A percentile compares a stretch with the other conserved stretches of the same genome.
Evolutionary conservation across 2,888 invertebrate genomes (phyloP).

Genomic region (Laspeyria flexula): DNA sequence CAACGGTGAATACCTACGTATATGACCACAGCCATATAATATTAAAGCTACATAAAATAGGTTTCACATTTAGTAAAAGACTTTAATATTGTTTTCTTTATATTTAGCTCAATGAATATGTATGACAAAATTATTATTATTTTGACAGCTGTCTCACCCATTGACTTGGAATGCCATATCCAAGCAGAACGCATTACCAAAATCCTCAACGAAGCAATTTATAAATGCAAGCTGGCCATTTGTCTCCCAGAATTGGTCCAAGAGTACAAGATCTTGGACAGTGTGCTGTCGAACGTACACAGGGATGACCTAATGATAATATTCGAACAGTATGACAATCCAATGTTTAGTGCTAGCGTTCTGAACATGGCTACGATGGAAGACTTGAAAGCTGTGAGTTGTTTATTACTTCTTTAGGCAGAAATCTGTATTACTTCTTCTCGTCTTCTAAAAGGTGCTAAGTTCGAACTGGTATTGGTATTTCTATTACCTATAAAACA

Average conservation of each 20-base stretch:
- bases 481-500: too few species aligned
- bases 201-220: conserved; percentile 79
- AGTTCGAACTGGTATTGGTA: too few species aligned
- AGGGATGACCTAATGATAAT: conserved; percentile 76
- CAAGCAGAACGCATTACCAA: conserved; percentile 84
- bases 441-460: too few species aligned
- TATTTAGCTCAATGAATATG: too few species aligned
- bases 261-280: conserved; percentile 64
- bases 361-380: conserved; percentile 73
- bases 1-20: too few species aligned
- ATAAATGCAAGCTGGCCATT: conserved; percentile 76
- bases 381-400: conserved; percentile 69
- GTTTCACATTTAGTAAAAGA: too few species aligned
- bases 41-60: too few species aligned
- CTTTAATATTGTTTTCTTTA: too few species aligned
- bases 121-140: neutral
- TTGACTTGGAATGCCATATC: conserved; percentile 82
- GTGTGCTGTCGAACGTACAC: conserved; percentile 59
- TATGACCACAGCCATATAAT: too few species aligned
- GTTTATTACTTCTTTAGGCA: too few species aligned
- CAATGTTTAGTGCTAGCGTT: conserved; percentile 68
- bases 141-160: conserved; percentile 65
- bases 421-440: too few species aligned
- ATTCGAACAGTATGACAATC: conserved; percentile 79
- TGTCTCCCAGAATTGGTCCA: conserved; percentile 70